Base-by-base conservation (phyloP, 2,797 vertebrate genomes). In the Oreochromis mossambicus region DNA sequence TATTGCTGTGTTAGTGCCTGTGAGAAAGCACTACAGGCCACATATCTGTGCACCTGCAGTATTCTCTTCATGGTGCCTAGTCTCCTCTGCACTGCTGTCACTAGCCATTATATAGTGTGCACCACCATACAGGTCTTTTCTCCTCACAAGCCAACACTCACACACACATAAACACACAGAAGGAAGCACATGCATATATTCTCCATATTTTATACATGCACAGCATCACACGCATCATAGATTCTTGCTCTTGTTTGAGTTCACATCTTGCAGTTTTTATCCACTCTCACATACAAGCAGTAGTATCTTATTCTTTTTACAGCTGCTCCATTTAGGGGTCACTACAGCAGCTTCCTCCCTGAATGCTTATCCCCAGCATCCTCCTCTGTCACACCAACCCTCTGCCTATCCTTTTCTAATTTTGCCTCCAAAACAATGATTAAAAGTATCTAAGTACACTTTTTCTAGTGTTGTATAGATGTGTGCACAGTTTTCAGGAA, bases 71-170 rank as follows among this genome's bases (percentile, higher is more conserved):
- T 87, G 78, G 79, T 56, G 73, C 77, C 29, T 32, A 50, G 78
- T 78, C 38, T 19, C 34, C 85, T 82, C 84, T 80, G 84, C 84
- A 36, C 63, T 78, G 82, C 92, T 92, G 88, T 93, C 88, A 86
- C 75, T 83, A 84, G 77, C 58, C 84, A 85, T 93, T 91, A 87
- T 78, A 82, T 82, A 36, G 8, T 86, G 87, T 85, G 88, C 79
- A 89, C 58, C 68, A 73, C 51, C 34, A 58, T 89, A 79, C 63
- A 87, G 83, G 80, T 79, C 61, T 82, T 68, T 43, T 83, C 43
- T 83, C 82, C 83, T 88, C 76, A 70, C 84, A 81, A 84, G 76
- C 83, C 77, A 32, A 48, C 41, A 10, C 70, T 76, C 32, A 56
- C 51, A 77, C 34, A 81, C 32, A 46, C 46, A 32, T 66, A 86